Conservation (phyloP, 2,797 vertebrate species). For the Hoplostethus atlanticus region DNA sequence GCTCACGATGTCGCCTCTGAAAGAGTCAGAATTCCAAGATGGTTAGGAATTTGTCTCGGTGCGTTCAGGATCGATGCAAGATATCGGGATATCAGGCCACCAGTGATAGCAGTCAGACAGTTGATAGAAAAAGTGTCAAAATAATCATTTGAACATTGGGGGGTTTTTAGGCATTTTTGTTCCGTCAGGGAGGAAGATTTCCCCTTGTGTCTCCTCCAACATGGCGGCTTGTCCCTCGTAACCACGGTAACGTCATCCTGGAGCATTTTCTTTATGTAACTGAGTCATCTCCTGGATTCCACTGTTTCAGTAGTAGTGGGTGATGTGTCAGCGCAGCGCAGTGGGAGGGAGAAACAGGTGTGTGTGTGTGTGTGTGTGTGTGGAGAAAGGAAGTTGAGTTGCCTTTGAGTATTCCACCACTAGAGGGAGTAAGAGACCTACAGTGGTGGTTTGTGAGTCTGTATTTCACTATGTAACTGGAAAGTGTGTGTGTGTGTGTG, state of each 20-base stretch:
- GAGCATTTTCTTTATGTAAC: background rate
- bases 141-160: too few relatives aligned
- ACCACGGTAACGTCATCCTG: too few relatives aligned
- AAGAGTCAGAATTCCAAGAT: too few relatives aligned
- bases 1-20: too few relatives aligned
- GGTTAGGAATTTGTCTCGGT: too few relatives aligned
- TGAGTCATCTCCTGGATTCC: background rate
- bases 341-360: conserved; percentile 31
- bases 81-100: too few relatives aligned
- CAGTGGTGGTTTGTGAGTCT: background rate
- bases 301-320: conserved; percentile 34
- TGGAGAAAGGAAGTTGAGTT: background rate
- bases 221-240: background rate
- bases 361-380: conserved; percentile 2
- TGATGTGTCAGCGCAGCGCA: conserved; percentile 58
- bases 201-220: background rate
- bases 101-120: too few relatives aligned
- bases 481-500: background rate
- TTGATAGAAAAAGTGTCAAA: too few relatives aligned
- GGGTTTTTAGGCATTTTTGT: too few relatives aligned
- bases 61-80: too few relatives aligned
- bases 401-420: conserved; percentile 30
- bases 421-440: conserved; percentile 54
- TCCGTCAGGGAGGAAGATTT: background rate
- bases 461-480: conserved; percentile 2